These are phyloP conservation scores for Scomber colias DNA, from an alignment of 2,113 vertebrate species.

Conservation along the genomic window DNA sequence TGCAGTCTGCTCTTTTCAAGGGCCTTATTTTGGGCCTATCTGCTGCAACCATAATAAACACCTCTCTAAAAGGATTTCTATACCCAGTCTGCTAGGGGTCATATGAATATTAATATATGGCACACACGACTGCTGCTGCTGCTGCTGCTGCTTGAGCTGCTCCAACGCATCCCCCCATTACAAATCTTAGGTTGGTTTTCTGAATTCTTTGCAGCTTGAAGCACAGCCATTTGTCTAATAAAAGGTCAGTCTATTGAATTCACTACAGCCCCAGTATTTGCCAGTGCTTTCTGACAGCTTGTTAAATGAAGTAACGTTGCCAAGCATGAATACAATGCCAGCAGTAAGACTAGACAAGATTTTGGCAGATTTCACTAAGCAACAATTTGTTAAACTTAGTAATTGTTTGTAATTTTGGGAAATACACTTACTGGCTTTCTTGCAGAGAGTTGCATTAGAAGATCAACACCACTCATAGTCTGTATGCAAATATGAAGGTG, in stretches of 20 bases:
- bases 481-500: too few relatives aligned
- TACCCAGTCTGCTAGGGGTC: constrained; percentile 51
- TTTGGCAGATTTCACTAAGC: too few relatives aligned
- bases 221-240: constrained; percentile 18
- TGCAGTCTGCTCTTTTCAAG: constrained; percentile 41
- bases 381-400: too few relatives aligned
- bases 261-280: neutral
- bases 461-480: too few relatives aligned
- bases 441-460: too few relatives aligned
- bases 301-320: constrained; percentile 19
- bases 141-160: constrained; percentile 14
- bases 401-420: too few relatives aligned
- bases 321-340: neutral
- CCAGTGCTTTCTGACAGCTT: neutral
- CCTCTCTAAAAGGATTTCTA: constrained; percentile 43
- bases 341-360: too few relatives aligned
- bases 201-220: constrained; percentile 35
- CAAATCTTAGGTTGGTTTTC: constrained; percentile 33
- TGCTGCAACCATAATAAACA: constrained; percentile 47
- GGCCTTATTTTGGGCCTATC: constrained; percentile 14
- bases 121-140: constrained; percentile 58
- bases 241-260: constrained; percentile 36
- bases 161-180: constrained; percentile 12
- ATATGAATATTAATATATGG: constrained; percentile 73
- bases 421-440: too few relatives aligned